Evolutionary conservation across 2,888 invertebrate genomes (phyloP).

Genomic region (Cryptocheilus praepositus): DNA sequence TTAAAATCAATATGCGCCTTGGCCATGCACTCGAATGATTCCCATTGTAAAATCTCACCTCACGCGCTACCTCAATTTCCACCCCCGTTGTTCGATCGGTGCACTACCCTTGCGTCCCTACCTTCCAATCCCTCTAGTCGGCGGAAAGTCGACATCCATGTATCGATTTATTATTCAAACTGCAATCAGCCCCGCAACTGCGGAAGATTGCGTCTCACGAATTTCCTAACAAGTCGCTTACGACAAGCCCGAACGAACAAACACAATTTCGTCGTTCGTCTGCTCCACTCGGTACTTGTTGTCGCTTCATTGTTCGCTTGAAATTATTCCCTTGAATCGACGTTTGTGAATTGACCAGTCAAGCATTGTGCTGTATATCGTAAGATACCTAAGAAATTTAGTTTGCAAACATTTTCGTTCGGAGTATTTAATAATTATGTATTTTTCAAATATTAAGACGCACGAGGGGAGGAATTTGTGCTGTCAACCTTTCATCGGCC

Average conservation of each 20-base stretch:
- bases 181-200: conserved; percentile 26
- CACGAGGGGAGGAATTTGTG: too few species aligned
- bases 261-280: conserved; percentile 16
- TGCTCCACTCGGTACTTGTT: conserved; percentile 1
- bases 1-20: background rate
- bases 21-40: conserved; percentile 2
- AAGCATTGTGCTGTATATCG: too few species aligned
- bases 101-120: too few species aligned
- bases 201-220: conserved; percentile 31
- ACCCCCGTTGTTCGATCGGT: too few species aligned
- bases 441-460: too few species aligned
- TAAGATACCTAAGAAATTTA: too few species aligned
- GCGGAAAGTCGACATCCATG: conserved; percentile 22
- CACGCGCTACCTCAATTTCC: too few species aligned
- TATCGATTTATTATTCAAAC: conserved; percentile 44
- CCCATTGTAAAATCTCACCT: conserved; percentile 1
- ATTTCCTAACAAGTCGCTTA: conserved; percentile 35
- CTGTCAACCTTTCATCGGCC: too few species aligned
- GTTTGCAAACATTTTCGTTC: too few species aligned
- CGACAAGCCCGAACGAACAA: conserved; percentile 37
- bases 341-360: too few species aligned
- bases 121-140: background rate
- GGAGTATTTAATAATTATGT: too few species aligned
- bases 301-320: conserved; percentile 8
- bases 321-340: conserved; percentile 6